phyloP scores from a whole-genome alignment of 2,113 vertebrate genomes.

The Eidolon helvum region DNA sequence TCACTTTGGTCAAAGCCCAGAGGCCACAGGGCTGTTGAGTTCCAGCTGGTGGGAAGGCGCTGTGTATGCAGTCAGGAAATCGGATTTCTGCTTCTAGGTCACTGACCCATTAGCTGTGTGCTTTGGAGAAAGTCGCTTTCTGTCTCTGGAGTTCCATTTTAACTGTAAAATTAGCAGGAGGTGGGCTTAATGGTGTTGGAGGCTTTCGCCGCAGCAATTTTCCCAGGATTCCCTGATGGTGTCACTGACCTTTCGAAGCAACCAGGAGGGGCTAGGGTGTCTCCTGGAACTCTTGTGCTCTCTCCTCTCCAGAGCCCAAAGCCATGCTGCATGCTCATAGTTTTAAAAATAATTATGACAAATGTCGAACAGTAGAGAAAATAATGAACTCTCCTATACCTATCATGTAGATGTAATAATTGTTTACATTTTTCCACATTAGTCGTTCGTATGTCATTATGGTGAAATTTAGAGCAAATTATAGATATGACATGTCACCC shows the following conservation, averaged over 20 bases:
- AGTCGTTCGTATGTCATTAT: not conserved
- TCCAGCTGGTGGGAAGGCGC: not conserved
- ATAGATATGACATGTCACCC: not conserved
- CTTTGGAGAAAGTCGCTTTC: not conserved
- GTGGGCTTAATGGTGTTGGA: not conserved
- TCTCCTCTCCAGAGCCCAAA: not conserved
- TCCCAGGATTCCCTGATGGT: not conserved
- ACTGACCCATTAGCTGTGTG: not conserved
- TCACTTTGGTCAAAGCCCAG: not conserved
- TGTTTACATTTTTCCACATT: not conserved
- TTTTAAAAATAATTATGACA: not conserved
- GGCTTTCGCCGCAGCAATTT: not conserved
- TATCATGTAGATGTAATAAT: not conserved
- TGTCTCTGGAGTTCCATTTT: not conserved
- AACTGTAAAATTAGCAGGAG: not conserved
- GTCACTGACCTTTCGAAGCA: not conserved
- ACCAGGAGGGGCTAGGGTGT: rapidly evolving
- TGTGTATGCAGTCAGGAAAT: not conserved
- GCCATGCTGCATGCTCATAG: not conserved
- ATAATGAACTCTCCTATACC: not conserved
- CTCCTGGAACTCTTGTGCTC: not conserved
- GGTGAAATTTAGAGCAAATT: constrained; percentile 11
- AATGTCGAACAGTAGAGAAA: not conserved
- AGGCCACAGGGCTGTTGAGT: not conserved
- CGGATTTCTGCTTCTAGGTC: not conserved